These are phyloP conservation scores for Penelope pileata DNA, from an alignment of 2,113 vertebrate genomes.

Conservation along the genomic window DNA sequence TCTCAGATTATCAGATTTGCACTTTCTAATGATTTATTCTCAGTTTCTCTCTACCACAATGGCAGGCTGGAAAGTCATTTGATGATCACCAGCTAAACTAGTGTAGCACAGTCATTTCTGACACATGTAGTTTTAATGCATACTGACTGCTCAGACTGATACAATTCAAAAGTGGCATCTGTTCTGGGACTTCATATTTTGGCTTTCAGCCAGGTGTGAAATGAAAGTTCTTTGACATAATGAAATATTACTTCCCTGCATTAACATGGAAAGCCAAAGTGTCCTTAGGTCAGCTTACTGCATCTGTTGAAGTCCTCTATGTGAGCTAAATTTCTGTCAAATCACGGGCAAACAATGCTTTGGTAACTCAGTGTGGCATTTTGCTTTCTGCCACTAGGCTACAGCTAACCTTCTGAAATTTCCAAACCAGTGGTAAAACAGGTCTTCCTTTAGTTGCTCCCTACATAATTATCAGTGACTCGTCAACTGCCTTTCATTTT, in stretches of 20 bases:
- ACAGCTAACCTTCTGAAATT: neutral
- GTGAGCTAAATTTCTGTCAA: neutral
- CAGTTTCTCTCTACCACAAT: constrained; percentile 6
- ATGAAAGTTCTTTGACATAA: constrained; percentile 24
- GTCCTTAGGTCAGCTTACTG: neutral
- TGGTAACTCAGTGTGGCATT: neutral
- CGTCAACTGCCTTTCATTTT: constrained; percentile 61
- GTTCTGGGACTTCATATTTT: constrained; percentile 38
- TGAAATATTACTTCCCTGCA: constrained; percentile 21
- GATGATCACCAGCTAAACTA: constrained; percentile 31
- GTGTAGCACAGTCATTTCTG: constrained; percentile 17
- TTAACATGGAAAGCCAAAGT: neutral
- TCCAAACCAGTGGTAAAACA: neutral
- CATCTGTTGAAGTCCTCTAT: neutral
- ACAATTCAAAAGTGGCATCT: constrained; percentile 48
- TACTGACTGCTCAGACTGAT: neutral
- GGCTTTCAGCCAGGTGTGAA: constrained; percentile 54
- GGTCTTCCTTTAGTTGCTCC: constrained; percentile 21
- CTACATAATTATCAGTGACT: constrained; percentile 58
- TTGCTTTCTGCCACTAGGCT: constrained; percentile 21
- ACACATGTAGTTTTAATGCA: constrained; percentile 42
- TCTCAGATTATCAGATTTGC: constrained; percentile 57
- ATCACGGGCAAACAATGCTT: neutral
- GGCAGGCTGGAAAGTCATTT: constrained; percentile 21
- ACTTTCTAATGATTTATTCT: constrained; percentile 47